Evolutionary conservation across 2,888 invertebrate species (phyloP).

Genomic region (Leucophora obtusa): DNA sequence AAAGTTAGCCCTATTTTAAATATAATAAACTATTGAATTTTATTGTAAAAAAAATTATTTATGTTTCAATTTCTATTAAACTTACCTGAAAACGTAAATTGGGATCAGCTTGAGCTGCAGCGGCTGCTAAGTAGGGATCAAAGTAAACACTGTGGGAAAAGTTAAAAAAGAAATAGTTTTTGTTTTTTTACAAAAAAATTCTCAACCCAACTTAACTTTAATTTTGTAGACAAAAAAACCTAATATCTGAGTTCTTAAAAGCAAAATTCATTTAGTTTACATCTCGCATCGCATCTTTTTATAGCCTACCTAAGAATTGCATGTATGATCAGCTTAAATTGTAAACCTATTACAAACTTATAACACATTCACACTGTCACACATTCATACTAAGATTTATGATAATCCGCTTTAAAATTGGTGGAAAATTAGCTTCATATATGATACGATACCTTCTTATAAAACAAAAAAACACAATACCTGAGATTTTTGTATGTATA

Average conservation of each 20-base stretch:
- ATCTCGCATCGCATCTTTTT: not conserved
- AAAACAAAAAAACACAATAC: not conserved
- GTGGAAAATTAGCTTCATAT: not conserved
- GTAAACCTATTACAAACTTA: not conserved
- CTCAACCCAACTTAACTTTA: slow-evolving; percentile 43
- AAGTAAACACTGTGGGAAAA: slow-evolving; percentile 88
- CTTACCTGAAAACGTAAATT: slow-evolving; percentile 95
- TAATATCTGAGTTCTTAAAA: slow-evolving; percentile 72
- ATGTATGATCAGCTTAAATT: slow-evolving; percentile 4
- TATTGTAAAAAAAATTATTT: slow-evolving; percentile 12
- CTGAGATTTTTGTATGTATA: not conserved
- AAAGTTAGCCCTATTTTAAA: slow-evolving; percentile 28
- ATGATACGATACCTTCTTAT: not conserved
- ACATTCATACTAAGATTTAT: not conserved
- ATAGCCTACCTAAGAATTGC: not conserved
- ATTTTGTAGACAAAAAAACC: slow-evolving; percentile 53
- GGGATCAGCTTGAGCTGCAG: slow-evolving; percentile 89
- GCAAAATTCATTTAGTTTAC: slow-evolving; percentile 73
- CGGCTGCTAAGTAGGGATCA: slow-evolving; percentile 96
- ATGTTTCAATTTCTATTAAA: slow-evolving; percentile 35
- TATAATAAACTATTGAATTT: slow-evolving; percentile 11
- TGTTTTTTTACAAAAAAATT: slow-evolving; percentile 40
- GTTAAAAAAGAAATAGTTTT: slow-evolving; percentile 46
- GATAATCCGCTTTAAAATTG: not conserved
- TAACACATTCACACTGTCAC: not conserved